These are phyloP conservation scores for Laticauda colubrina DNA, from an alignment of 2,113 vertebrate genomes.

Conservation along the genomic window DNA sequence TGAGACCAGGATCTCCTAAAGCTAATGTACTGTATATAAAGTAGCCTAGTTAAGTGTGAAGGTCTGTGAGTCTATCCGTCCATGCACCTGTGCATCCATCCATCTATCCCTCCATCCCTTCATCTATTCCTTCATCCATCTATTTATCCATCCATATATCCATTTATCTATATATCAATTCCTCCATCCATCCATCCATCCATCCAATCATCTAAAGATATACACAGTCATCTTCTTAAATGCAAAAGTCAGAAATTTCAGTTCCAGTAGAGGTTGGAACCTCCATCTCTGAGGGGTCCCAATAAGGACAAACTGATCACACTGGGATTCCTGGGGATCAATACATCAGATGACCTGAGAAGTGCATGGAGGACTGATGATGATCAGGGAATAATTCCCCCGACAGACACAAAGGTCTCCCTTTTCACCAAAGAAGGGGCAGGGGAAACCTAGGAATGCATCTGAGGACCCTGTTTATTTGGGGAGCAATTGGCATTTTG, in stretches of 20 bases:
- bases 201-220: no score
- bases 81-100: no score
- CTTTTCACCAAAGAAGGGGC: not conserved
- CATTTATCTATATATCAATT: no score
- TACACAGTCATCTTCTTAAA: not conserved
- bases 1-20: not conserved
- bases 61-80: not conserved
- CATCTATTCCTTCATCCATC: no score
- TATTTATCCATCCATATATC: no score
- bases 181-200: no score
- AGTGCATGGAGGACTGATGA: not conserved
- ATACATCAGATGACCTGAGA: not conserved
- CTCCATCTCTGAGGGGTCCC: not conserved
- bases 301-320: not conserved
- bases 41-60: not conserved
- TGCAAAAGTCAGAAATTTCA: not conserved
- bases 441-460: accelerated
- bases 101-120: no score
- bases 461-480: not conserved
- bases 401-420: not conserved
- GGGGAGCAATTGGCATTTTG: not conserved
- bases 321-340: not conserved
- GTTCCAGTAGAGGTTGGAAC: not conserved
- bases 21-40: not conserved
- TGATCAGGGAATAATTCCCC: not conserved